phyloP scores from a whole-genome alignment of 2,797 vertebrate genomes.

The Trichosurus vulpecula region DNA sequence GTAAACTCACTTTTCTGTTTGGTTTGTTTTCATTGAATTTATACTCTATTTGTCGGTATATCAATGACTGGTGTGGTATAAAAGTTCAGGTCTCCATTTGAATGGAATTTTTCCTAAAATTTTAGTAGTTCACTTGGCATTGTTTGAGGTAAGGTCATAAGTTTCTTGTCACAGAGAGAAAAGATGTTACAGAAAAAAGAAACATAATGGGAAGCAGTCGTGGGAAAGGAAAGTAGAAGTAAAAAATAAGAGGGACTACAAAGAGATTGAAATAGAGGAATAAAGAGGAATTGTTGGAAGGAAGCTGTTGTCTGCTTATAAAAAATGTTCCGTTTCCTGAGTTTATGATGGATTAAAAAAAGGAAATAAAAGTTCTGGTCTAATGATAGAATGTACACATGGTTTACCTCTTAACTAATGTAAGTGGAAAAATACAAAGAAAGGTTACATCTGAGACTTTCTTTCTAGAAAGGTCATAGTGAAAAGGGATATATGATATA shows the following conservation, averaged over 20 bases:
- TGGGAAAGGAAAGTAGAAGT: background rate
- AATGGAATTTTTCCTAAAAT: constrained; percentile 5
- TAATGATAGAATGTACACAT: background rate
- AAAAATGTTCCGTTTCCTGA: constrained; percentile 11
- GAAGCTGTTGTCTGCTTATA: background rate
- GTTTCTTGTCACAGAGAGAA: constrained; percentile 43
- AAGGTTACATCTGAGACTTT: background rate
- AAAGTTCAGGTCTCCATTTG: background rate
- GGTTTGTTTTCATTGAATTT: constrained; percentile 38
- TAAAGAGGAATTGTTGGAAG: background rate
- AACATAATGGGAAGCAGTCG: background rate
- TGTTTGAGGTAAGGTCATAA: constrained; percentile 28
- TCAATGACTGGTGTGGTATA: background rate
- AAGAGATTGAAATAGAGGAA: background rate
- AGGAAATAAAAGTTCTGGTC: background rate
- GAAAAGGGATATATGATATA: background rate
- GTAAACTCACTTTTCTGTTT: background rate
- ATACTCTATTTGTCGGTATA: background rate
- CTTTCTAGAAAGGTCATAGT: background rate
- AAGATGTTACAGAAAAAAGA: constrained; percentile 9
- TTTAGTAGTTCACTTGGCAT: constrained; percentile 35
- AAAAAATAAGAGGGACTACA: background rate
- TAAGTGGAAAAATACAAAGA: background rate
- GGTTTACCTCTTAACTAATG: background rate
- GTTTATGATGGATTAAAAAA: background rate